Conservation (phyloP, 2,888 invertebrate genomes). For the Pasiphila rectangulata region DNA sequence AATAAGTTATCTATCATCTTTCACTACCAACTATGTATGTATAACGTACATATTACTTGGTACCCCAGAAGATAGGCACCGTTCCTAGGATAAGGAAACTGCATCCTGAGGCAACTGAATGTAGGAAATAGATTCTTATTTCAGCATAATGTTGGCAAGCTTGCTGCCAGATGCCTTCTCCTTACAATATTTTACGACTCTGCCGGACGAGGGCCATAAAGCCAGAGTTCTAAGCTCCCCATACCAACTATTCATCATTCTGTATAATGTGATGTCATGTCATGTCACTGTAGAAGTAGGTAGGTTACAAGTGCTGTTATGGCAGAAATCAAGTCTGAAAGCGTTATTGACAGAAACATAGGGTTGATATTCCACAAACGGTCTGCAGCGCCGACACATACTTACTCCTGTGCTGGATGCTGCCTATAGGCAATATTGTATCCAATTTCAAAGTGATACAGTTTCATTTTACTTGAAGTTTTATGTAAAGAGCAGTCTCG, state of each 20-base stretch:
- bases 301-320: conserved; percentile 25
- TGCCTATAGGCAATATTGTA: background rate
- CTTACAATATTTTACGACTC: conserved; percentile 61
- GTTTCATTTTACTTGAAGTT: background rate
- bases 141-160: conserved; percentile 21
- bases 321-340: conserved; percentile 19
- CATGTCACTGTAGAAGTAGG: background rate
- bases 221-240: conserved; percentile 51
- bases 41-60: no score
- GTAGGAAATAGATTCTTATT: conserved; percentile 18
- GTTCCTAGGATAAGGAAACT: background rate
- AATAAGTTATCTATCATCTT: no score
- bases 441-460: background rate
- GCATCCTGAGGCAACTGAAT: background rate
- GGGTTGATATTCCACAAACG: background rate
- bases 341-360: conserved; percentile 3
- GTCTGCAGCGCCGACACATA: background rate
- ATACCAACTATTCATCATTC: conserved; percentile 3
- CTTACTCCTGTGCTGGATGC: background rate
- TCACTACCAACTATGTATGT: no score
- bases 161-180: conserved; percentile 51
- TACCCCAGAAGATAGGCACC: no score
- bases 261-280: conserved; percentile 24
- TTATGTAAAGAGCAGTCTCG: background rate
- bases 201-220: conserved; percentile 72